These are phyloP conservation scores for Catalaphyllia jardinei DNA, from an alignment of 64 coral and sea anemone species.

Conservation along the genomic window DNA sequence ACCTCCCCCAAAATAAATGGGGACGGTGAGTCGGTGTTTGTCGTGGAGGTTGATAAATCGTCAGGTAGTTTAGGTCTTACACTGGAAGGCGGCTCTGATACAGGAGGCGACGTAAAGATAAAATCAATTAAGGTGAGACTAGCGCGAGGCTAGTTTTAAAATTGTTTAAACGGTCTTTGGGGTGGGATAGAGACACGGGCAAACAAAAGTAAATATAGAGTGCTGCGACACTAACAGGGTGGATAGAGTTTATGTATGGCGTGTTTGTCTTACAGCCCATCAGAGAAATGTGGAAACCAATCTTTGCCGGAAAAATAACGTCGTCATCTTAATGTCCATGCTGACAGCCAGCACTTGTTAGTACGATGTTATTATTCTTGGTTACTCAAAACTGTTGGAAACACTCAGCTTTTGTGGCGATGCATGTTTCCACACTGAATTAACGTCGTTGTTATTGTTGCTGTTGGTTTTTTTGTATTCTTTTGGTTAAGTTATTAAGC, in stretches of 20 bases:
- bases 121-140: constrained; percentile 67
- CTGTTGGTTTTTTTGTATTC: too few relatives aligned
- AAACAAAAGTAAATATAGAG: neutral
- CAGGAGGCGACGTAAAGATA: constrained; percentile 43
- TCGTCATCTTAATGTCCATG: neutral
- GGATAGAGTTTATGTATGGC: neutral
- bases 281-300: constrained; percentile 45
- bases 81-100: constrained; percentile 75
- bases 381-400: too few relatives aligned
- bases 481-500: too few relatives aligned
- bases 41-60: constrained; percentile 79
- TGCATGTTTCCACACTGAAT: too few relatives aligned
- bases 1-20: neutral
- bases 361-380: neutral
- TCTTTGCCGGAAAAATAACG: constrained; percentile 16
- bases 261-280: constrained; percentile 39
- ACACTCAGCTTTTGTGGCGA: too few relatives aligned
- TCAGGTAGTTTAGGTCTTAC: constrained; percentile 61
- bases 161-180: too few relatives aligned
- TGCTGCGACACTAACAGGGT: neutral
- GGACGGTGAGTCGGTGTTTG: constrained; percentile 21
- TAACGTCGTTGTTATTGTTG: too few relatives aligned
- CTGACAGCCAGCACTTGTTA: neutral
- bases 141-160: too few relatives aligned
- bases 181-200: neutral